phyloP scores from a whole-genome alignment of 2,888 invertebrate species.

The Biston betularia region DNA sequence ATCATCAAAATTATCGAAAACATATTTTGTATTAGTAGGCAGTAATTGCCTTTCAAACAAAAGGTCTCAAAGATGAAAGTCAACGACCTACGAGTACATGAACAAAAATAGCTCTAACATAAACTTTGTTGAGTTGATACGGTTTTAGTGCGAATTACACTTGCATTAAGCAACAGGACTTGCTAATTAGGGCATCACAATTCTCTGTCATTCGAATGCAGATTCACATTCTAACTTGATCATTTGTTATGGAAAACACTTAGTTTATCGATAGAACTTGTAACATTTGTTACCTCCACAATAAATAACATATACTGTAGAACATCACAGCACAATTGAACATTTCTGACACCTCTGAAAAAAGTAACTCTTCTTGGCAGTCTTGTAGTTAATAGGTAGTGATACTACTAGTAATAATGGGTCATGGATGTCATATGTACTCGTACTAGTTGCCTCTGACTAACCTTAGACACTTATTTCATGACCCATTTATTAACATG shows the following conservation, averaged over 20 bases:
- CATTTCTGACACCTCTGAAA: too few relatives aligned
- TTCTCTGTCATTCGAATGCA: slow-evolving; percentile 40
- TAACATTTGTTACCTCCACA: not conserved
- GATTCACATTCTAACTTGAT: not conserved
- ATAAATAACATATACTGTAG: too few relatives aligned
- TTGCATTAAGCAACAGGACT: slow-evolving; percentile 7
- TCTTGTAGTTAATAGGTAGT: too few relatives aligned
- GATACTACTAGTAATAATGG: too few relatives aligned
- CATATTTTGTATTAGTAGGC: too few relatives aligned
- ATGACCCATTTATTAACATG: slow-evolving; percentile 13
- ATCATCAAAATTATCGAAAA: not conserved
- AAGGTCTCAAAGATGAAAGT: slow-evolving; percentile 11
- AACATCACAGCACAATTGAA: too few relatives aligned
- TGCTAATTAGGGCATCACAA: slow-evolving; percentile 64
- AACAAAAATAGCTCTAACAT: not conserved
- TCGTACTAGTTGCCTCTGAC: slow-evolving; percentile 9
- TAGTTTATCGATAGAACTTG: not conserved
- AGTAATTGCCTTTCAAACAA: not conserved
- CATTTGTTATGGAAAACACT: not conserved
- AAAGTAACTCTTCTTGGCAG: too few relatives aligned
- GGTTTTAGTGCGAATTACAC: slow-evolving; percentile 28
- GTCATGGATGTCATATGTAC: not conserved
- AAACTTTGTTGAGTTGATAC: slow-evolving; percentile 1
- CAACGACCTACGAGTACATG: slow-evolving; percentile 16
- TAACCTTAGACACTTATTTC: slow-evolving; percentile 3